Conservation (phyloP, 2,797 vertebrate species). For the Apogon hyalosoma region DNA sequence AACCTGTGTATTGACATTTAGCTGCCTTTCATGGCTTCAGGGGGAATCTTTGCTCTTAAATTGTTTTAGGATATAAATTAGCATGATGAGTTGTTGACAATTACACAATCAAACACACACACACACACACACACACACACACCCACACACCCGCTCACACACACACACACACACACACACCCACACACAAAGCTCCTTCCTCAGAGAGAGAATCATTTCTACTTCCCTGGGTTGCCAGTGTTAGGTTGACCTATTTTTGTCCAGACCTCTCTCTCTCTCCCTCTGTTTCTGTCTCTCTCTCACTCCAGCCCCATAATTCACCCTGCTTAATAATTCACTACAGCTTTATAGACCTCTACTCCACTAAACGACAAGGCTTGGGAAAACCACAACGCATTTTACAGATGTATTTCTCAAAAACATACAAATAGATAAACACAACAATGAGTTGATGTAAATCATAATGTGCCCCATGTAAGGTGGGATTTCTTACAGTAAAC, state of each 20-base stretch:
- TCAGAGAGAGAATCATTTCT: slow-evolving; percentile 80
- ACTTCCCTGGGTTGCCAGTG: slow-evolving; percentile 79
- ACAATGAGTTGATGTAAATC: slow-evolving; percentile 12
- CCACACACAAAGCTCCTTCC: slow-evolving; percentile 60
- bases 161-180: slow-evolving; percentile 34
- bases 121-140: slow-evolving; percentile 31
- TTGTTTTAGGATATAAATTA: slow-evolving; percentile 58
- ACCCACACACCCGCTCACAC: slow-evolving; percentile 31
- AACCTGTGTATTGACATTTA: slow-evolving; percentile 43
- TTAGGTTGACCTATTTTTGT: slow-evolving; percentile 86
- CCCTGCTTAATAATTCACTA: slow-evolving; percentile 84
- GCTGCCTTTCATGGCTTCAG: slow-evolving; percentile 15
- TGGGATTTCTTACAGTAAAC: not conserved
- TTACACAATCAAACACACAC: slow-evolving; percentile 38
- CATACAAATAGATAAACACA: slow-evolving; percentile 25
- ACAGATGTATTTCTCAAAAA: slow-evolving; percentile 43
- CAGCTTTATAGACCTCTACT: slow-evolving; percentile 73
- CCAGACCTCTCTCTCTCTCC: slow-evolving; percentile 69
- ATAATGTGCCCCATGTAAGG: not conserved
- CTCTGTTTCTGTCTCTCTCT: slow-evolving; percentile 45
- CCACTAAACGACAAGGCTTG: slow-evolving; percentile 64
- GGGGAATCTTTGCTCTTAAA: slow-evolving; percentile 54
- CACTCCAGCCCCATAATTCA: slow-evolving; percentile 75
- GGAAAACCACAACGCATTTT: slow-evolving; percentile 63
- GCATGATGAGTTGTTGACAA: slow-evolving; percentile 23